A percentile compares a stretch with the other conserved stretches of the same genome.
Conservation (phyloP, 1,140 invertebrate genomes). For the Listronotus bonariensis region DNA sequence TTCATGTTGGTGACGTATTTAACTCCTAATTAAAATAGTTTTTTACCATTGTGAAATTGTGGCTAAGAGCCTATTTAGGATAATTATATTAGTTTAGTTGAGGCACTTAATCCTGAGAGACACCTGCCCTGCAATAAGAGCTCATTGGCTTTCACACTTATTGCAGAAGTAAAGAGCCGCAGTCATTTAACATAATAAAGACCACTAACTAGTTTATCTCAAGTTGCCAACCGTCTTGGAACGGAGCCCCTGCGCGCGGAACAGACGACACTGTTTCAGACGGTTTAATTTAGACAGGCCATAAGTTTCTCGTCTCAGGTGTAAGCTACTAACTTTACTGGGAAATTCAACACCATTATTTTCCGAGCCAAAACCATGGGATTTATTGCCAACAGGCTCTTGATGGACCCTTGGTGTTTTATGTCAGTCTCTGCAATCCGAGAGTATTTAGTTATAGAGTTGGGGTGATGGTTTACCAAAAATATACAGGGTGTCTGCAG, state of each 20-base stretch:
- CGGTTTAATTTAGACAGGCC: conserved; percentile 31
- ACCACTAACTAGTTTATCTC: conserved; percentile 27
- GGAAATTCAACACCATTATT: conserved; percentile 35
- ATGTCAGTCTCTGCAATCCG: not conserved
- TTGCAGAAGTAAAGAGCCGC: not conserved
- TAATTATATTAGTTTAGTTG: too few species aligned
- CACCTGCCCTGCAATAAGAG: too few species aligned
- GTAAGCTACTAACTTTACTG: conserved; percentile 27
- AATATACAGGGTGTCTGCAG: too few species aligned
- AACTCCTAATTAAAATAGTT: too few species aligned
- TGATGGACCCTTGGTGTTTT: conserved; percentile 9
- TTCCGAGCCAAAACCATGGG: conserved; percentile 18
- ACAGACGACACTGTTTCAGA: conserved; percentile 34
- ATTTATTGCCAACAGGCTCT: conserved; percentile 23
- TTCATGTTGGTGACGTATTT: too few species aligned
- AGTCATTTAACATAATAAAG: conserved; percentile 27
- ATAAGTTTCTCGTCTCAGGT: conserved; percentile 32
- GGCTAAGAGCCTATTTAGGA: too few species aligned
- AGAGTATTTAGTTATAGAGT: conserved; percentile 1
- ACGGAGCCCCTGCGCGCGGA: conserved; percentile 16
- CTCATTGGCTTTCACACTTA: too few species aligned
- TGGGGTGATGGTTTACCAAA: too few species aligned
- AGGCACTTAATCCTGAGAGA: too few species aligned
- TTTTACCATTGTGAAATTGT: too few species aligned
- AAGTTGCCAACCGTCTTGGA: conserved; percentile 16